A percentile compares a stretch with the other conserved stretches of the same genome.
phyloP scores from a whole-genome alignment of 2,113 vertebrate genomes.

The Platysternon megacephalum region DNA sequence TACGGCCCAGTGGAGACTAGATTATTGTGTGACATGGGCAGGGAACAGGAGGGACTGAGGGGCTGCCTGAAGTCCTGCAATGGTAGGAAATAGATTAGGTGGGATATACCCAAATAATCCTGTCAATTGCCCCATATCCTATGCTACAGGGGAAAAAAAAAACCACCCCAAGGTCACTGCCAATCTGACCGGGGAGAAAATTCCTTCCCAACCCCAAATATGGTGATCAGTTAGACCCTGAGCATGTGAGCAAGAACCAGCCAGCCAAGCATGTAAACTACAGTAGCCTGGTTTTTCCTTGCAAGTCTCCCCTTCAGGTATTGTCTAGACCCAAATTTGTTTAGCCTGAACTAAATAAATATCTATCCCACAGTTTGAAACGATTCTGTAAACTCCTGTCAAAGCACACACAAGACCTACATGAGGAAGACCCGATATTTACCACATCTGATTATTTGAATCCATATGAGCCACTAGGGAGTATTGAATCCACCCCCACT shows the following conservation, averaged over 20 bases:
- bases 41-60: background rate
- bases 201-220: background rate
- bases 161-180: background rate
- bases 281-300: background rate
- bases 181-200: background rate
- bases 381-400: conserved; percentile 22
- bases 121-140: background rate
- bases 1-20: background rate
- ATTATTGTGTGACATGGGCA: background rate
- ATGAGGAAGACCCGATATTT: background rate
- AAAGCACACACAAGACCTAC: background rate
- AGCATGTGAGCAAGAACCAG: background rate
- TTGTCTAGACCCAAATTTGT: background rate
- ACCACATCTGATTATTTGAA: background rate
- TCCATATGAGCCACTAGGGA: conserved; percentile 2
- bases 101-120: background rate
- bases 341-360: background rate
- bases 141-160: background rate
- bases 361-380: background rate
- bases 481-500: background rate
- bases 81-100: background rate
- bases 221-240: background rate
- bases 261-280: background rate
- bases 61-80: background rate
- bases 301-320: background rate